A percentile compares a stretch with the other conserved stretches of the same genome.
Conservation (phyloP, 2,113 vertebrate genomes). For the Megaceryle maxima region DNA sequence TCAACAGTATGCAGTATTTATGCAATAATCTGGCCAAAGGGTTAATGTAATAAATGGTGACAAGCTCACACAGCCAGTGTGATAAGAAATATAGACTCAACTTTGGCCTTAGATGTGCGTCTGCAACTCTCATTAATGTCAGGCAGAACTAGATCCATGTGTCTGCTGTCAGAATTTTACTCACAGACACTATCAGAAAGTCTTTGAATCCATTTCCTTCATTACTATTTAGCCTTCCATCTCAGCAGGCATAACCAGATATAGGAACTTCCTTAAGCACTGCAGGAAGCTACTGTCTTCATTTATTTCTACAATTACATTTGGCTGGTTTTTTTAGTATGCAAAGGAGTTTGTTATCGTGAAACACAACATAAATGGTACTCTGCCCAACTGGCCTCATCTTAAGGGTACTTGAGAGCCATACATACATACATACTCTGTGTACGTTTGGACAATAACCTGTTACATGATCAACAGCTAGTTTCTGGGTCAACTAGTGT, state of each 20-base stretch:
- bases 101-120: neutral
- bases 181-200: neutral
- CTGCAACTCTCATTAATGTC: neutral
- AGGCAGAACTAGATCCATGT: neutral
- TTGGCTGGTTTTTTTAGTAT: neutral
- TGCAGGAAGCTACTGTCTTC: neutral
- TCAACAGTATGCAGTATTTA: neutral
- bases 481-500: neutral
- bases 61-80: neutral
- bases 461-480: neutral
- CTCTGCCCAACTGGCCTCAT: neutral
- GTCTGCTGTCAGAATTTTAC: neutral
- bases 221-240: neutral
- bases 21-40: conserved; percentile 27
- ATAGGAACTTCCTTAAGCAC: neutral
- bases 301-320: neutral
- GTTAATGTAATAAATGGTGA: conserved; percentile 6
- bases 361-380: neutral
- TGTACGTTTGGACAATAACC: rapidly evolving
- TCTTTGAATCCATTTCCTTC: neutral
- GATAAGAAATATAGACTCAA: neutral
- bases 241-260: neutral
- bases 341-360: neutral
- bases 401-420: neutral
- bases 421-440: too few species aligned